A percentile compares a stretch with the other conserved stretches of the same genome.
These are phyloP conservation scores for Neomicropteryx cornuta DNA, from an alignment of 1,140 invertebrate genomes.

Conservation along the genomic window DNA sequence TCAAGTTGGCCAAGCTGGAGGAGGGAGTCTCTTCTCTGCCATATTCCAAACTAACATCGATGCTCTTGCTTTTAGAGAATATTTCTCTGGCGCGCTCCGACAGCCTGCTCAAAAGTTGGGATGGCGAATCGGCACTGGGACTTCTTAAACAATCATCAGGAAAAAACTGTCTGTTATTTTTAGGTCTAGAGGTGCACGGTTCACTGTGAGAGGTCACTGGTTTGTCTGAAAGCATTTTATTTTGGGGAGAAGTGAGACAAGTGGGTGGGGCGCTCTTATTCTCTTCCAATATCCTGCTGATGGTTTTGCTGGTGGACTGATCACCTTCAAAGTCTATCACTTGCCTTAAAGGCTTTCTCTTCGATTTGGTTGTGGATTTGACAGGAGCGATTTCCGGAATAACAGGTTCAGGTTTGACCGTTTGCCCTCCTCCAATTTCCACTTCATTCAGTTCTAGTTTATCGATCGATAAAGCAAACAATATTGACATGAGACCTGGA, in stretches of 20 bases:
- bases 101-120: slow-evolving; percentile 32
- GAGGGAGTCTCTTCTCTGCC: slow-evolving; percentile 31
- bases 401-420: slow-evolving; percentile 40
- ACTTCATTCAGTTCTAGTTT: slow-evolving; percentile 65
- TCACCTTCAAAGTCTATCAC: slow-evolving; percentile 38
- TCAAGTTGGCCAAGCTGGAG: slow-evolving; percentile 31
- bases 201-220: slow-evolving; percentile 26
- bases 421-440: slow-evolving; percentile 28
- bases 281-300: slow-evolving; percentile 15
- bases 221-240: slow-evolving; percentile 16
- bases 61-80: slow-evolving; percentile 32
- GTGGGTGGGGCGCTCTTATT: slow-evolving; percentile 48
- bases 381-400: slow-evolving; percentile 37
- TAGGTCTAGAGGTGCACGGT: slow-evolving; percentile 31
- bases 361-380: slow-evolving; percentile 26
- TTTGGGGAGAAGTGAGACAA: slow-evolving; percentile 48
- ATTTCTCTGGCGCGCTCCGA: slow-evolving; percentile 40
- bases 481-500: slow-evolving; percentile 68
- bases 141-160: slow-evolving; percentile 30
- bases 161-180: slow-evolving; percentile 31
- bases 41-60: slow-evolving; percentile 24
- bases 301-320: slow-evolving; percentile 34
- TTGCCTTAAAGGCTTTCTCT: slow-evolving; percentile 32
- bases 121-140: slow-evolving; percentile 34
- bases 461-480: slow-evolving; percentile 86